phyloP scores from a whole-genome alignment of 2,113 vertebrate genomes.

The Cisticola juncidis region DNA sequence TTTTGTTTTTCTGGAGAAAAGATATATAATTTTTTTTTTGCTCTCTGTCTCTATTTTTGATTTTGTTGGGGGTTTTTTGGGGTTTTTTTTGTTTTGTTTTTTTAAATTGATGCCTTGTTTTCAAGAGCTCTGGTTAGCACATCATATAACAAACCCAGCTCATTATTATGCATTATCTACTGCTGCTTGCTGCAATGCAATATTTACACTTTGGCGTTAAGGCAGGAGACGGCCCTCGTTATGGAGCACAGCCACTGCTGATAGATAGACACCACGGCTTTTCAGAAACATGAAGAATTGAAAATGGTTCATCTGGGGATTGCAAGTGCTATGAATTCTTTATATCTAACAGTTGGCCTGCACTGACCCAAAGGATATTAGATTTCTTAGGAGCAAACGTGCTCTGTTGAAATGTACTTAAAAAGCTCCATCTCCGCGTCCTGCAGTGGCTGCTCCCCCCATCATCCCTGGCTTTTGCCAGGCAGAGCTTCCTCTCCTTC shows the following conservation, averaged over 20 bases:
- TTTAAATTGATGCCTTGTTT: slow-evolving; percentile 29
- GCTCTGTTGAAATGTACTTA: slow-evolving; percentile 52
- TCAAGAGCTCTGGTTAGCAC: slow-evolving; percentile 8
- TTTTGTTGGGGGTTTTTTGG: too few relatives aligned
- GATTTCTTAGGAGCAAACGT: slow-evolving; percentile 66
- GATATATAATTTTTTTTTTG: background rate
- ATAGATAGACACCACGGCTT: slow-evolving; percentile 39
- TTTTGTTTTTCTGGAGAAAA: background rate
- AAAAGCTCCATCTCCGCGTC: background rate
- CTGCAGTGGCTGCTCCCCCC: background rate
- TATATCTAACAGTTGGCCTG: slow-evolving; percentile 70
- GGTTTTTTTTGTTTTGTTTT: background rate
- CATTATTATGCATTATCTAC: slow-evolving; percentile 62
- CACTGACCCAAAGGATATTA: slow-evolving; percentile 72
- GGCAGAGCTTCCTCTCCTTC: slow-evolving; percentile 24
- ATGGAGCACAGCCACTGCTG: slow-evolving; percentile 17
- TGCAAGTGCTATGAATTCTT: slow-evolving; percentile 68
- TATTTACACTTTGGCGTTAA: slow-evolving; percentile 68
- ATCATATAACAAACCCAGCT: slow-evolving; percentile 35
- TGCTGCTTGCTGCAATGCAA: slow-evolving; percentile 60
- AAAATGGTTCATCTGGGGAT: slow-evolving; percentile 65
- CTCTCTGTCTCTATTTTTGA: background rate
- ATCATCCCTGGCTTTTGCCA: slow-evolving; percentile 8
- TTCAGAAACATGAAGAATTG: slow-evolving; percentile 61
- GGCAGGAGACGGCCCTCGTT: slow-evolving; percentile 49